Evolutionary conservation across 2,113 vertebrate genomes (phyloP), one percentile per base, ranked within the genome.

Genomic region (Megaptera novaeangliae): DNA sequence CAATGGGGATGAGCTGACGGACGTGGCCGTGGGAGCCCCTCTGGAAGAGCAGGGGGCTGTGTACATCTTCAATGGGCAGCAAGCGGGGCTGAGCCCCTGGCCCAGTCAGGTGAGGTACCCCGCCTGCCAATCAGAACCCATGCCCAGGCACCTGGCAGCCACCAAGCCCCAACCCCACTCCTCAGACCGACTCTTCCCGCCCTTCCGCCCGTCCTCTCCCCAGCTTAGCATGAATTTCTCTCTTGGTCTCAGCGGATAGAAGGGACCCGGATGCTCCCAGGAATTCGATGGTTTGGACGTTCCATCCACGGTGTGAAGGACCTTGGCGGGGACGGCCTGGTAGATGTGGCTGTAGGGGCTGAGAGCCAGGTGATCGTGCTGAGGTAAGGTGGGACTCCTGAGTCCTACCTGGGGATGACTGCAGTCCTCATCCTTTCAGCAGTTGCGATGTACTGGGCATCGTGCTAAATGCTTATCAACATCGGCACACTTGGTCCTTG

Each of bases 11-110:
- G 21, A 88, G 1, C 96, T 99, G 81, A 52, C 31, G 8, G 99
- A 99, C 1, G 96, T 99, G 82, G 99, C 99, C 1, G 98, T 99
- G 36, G 99, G 99, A 55, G 99, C 99, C 14, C 99, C 99, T 0
- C 98, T 99, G 11, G 99, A 99, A 96, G 97, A 98, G 8, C 94
- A 66, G 1, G 99, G 99, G 11, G 98, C 96, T 3, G 97, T 99
- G 44, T 99, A 99, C 95, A 98, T 99, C 88, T 99, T 98, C 97
- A 99, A 99, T 0, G 99, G 99, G 10, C 92, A 29, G 6, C n/a
- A 0, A 0, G 96, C 2, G 5, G 99, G 98, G 1, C 98, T 99
- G 81, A 95, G 78, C n/a, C 49, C 39, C 29, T 21, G 20, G 8
- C 98, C 97, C 20, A 98, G 98, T 80, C 99, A 99, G 99, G 99